Percentiles rank a stretch among this genome's conserved stretches.
Conservation (phyloP, 1,140 invertebrate species). For the Maconellicoccus hirsutus region DNA sequence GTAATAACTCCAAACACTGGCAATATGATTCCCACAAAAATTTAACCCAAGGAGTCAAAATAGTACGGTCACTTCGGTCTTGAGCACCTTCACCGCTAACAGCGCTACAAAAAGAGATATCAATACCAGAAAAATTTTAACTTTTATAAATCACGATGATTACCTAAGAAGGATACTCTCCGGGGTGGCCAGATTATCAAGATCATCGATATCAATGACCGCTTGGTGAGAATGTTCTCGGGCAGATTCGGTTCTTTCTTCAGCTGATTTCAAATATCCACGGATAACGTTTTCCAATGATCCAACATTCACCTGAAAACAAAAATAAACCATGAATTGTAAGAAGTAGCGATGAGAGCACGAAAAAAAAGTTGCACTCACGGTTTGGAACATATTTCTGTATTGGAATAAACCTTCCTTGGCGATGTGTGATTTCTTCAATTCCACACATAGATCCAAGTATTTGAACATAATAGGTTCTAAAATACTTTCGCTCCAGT, state of each 20-base stretch:
- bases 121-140: no score
- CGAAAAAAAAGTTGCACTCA: conserved; percentile 36
- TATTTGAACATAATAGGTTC: conserved; percentile 99
- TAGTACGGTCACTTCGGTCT: conserved; percentile 91
- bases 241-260: conserved; percentile 89
- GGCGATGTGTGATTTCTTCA: conserved; percentile 95
- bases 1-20: conserved; percentile 90
- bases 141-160: no score
- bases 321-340: background rate
- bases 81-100: conserved; percentile 97
- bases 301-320: conserved; percentile 67
- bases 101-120: conserved; percentile 54
- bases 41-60: conserved; percentile 96
- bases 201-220: conserved; percentile 86
- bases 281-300: conserved; percentile 90
- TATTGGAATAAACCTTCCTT: conserved; percentile 99
- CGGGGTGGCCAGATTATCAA: conserved; percentile 93
- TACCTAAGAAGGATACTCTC: conserved; percentile 80
- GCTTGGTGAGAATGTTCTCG: conserved; percentile 86
- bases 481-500: conserved; percentile 84
- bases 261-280: conserved; percentile 85
- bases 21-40: conserved; percentile 99
- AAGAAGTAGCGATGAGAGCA: no score
- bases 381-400: conserved; percentile 96
- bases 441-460: conserved; percentile 91